phyloP scores from a whole-genome alignment of 2,888 invertebrate species.

The Mythimna pallens region DNA sequence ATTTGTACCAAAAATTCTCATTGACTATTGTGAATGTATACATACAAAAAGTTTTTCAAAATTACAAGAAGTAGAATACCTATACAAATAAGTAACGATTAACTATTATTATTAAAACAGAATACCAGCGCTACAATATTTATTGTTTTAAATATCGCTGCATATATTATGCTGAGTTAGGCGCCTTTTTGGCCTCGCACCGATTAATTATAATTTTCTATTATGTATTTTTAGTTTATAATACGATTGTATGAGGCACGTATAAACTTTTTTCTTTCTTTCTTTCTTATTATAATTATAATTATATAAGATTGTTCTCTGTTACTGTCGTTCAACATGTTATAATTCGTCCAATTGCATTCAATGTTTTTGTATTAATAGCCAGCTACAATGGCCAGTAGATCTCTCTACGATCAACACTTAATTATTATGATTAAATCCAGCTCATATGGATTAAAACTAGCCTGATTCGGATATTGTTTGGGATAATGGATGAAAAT shows the following conservation, averaged over 20 bases:
- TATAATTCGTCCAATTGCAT: conserved; percentile 7
- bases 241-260: too few species aligned
- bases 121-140: too few species aligned
- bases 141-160: too few species aligned
- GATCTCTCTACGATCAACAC: conserved; percentile 1
- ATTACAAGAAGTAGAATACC: background rate
- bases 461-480: conserved; percentile 7
- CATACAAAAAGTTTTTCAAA: background rate
- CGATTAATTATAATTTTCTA: too few species aligned
- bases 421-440: conserved; percentile 36
- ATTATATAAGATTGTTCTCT: background rate
- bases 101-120: background rate
- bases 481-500: conserved; percentile 5
- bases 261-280: too few species aligned
- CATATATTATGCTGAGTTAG: too few species aligned
- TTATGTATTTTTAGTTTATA: too few species aligned
- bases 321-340: conserved; percentile 1
- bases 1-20: background rate
- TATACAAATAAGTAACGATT: background rate
- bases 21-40: background rate
- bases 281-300: background rate
- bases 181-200: too few species aligned
- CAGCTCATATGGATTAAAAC: conserved; percentile 46
- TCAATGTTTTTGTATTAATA: conserved; percentile 32
- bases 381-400: conserved; percentile 23